Evolutionary conservation across 2,113 vertebrate genomes (phyloP), one percentile per base, ranked within the genome.

Genomic region (Phocoena phocoena): DNA sequence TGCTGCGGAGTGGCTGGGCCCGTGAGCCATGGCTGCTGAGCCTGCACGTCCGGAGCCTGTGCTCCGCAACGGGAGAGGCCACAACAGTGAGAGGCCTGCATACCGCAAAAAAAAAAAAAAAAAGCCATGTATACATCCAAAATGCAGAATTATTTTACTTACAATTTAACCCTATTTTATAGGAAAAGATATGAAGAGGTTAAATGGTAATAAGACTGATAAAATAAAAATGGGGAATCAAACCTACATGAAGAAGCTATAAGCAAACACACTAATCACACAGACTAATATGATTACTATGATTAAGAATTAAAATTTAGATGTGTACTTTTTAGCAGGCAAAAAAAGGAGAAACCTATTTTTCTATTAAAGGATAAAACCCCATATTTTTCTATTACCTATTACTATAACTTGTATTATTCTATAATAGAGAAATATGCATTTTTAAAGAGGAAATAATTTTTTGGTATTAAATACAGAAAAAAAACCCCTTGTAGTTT

Each of bases 171-270:
- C 15, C 6, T 71, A 14, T 65, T 88, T 53, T 76, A 53, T 11
- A 92, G 25, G 33, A 86, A 95, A 91, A 63, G 23, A 81, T 50
- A 62, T 90, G 31, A 90, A 55, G 47, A 94, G 6, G 12, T 65
- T 87, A 96, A 82, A 68, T 2, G 85, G 12, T 11, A 93, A 41
- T 73, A 77, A 81, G 36, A 83, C 14, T 71, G 10, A 31, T 82
- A 88, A 91, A 93, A 79, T 68, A 79, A 79, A 97, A 93, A 93
- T 31, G 3, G 31, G 83, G 94, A 96, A 92, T 77, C 9, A 82
- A 96, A 95, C 33, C 6, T 82, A 63, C 58, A 92, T 68, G n/a
- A 90, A 63, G n/a, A 96, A 91, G 60, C 38, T 58, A 82, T 8
- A 86, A 47, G 33, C 25, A 71, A 95, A 73, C 15, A 87, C 44